Percentiles rank a stretch among this genome's conserved stretches.
phyloP scores from a whole-genome alignment of 2,113 vertebrate species.

The Strix aluco region DNA sequence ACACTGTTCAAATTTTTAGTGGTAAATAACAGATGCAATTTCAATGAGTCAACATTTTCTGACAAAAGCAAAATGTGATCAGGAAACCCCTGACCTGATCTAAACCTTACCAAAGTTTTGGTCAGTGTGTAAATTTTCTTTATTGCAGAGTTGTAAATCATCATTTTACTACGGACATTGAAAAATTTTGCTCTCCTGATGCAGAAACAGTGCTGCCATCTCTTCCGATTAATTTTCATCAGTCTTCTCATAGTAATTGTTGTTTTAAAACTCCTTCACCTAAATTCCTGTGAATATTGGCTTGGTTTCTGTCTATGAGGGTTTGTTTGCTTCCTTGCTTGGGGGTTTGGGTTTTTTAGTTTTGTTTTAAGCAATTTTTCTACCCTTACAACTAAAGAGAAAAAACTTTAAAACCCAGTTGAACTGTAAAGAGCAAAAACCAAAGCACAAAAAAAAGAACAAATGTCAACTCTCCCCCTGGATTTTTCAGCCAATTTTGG shows the following conservation, averaged over 20 bases:
- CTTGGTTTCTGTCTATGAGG: not conserved
- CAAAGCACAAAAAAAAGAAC: not conserved
- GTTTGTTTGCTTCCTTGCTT: not conserved
- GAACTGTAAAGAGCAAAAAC: not conserved
- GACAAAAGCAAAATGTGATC: not conserved
- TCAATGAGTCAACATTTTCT: not conserved
- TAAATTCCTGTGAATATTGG: not conserved
- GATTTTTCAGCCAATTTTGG: not conserved
- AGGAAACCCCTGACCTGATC: slow-evolving; percentile 26
- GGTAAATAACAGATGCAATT: not conserved
- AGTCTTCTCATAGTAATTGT: not conserved
- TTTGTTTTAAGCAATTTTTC: not conserved
- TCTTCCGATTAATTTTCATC: slow-evolving; percentile 22
- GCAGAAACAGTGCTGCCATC: not conserved
- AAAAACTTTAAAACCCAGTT: not conserved
- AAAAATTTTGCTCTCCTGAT: not conserved
- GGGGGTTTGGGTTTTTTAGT: not conserved
- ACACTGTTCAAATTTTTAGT: not conserved
- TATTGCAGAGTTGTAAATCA: not conserved
- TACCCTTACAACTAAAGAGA: not conserved
- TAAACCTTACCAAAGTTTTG: not conserved
- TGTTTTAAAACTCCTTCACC: not conserved
- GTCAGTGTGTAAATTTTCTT: not conserved
- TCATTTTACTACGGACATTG: not conserved
- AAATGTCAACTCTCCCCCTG: not conserved